Conservation (phyloP, 2,797 vertebrate genomes). For the Pseudomugil gertrudae region DNA sequence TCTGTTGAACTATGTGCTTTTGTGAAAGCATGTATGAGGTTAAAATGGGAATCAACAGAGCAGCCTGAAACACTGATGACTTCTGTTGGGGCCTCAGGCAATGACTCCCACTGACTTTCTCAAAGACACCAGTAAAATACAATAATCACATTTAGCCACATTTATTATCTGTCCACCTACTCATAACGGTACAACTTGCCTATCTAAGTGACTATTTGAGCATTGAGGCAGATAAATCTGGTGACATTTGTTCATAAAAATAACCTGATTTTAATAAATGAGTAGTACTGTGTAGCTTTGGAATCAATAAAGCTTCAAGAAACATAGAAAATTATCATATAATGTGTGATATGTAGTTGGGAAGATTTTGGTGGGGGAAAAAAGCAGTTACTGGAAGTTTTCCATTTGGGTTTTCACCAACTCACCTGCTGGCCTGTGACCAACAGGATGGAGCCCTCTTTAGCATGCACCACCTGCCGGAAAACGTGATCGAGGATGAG, state of each 20-base stretch:
- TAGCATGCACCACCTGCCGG: slow-evolving; percentile 95
- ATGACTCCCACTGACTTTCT: slow-evolving; percentile 58
- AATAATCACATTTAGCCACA: slow-evolving; percentile 63
- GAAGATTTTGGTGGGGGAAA: slow-evolving; percentile 2
- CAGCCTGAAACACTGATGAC: slow-evolving; percentile 55
- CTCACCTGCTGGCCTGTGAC: slow-evolving; percentile 98
- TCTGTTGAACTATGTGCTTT: slow-evolving; percentile 11
- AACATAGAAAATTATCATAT: slow-evolving; percentile 45
- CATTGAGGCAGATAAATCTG: not conserved
- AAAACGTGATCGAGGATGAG: slow-evolving; percentile 98
- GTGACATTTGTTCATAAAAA: slow-evolving; percentile 64
- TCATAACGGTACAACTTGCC: slow-evolving; percentile 48
- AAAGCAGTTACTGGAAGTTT: not conserved
- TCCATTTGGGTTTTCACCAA: not conserved
- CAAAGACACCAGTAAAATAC: slow-evolving; percentile 60
- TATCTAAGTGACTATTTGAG: slow-evolving; percentile 46
- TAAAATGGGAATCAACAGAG: slow-evolving; percentile 43
- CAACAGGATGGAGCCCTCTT: slow-evolving; percentile 95
- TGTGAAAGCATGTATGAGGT: slow-evolving; percentile 9
- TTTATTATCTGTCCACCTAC: slow-evolving; percentile 48
- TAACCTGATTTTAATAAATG: slow-evolving; percentile 78
- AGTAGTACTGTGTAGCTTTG: slow-evolving; percentile 35
- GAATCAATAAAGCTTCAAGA: slow-evolving; percentile 74
- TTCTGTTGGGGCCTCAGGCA: slow-evolving; percentile 68
- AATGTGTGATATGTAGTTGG: slow-evolving; percentile 10